Evolutionary conservation across 2,888 invertebrate genomes (phyloP).

Genomic region (Theretra japonica): DNA sequence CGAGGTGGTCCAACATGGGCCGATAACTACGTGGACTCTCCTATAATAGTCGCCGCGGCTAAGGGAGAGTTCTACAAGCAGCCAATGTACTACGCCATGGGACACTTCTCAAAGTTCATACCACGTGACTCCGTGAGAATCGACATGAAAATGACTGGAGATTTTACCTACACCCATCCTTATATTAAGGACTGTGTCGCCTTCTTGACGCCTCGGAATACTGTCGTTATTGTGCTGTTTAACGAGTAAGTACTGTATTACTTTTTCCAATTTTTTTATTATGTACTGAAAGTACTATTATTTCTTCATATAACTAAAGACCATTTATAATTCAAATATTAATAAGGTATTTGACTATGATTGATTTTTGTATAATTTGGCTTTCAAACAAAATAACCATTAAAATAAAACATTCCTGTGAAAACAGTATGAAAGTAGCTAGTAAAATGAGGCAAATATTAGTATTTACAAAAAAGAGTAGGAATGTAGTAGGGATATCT

Average conservation of each 20-base stretch:
- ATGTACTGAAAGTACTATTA: too few relatives aligned
- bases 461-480: too few relatives aligned
- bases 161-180: background rate
- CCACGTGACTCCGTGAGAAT: slow-evolving; percentile 83
- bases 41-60: slow-evolving; percentile 83
- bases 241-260: slow-evolving; percentile 60
- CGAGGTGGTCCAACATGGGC: slow-evolving; percentile 93
- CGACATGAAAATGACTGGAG: slow-evolving; percentile 42
- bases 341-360: too few relatives aligned
- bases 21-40: slow-evolving; percentile 90
- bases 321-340: too few relatives aligned
- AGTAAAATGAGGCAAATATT: too few relatives aligned
- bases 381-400: too few relatives aligned
- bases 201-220: slow-evolving; percentile 63
- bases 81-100: slow-evolving; percentile 94
- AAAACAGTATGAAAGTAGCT: too few relatives aligned
- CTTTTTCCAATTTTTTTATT: too few relatives aligned
- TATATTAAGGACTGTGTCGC: slow-evolving; percentile 44
- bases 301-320: too few relatives aligned
- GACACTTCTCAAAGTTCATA: slow-evolving; percentile 91
- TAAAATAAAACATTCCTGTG: too few relatives aligned
- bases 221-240: slow-evolving; percentile 64
- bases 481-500: too few relatives aligned
- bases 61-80: slow-evolving; percentile 93
- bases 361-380: too few relatives aligned